Evolutionary conservation across 2,113 vertebrate genomes (phyloP).

Genomic region (Gasterosteus aculeatus): DNA sequence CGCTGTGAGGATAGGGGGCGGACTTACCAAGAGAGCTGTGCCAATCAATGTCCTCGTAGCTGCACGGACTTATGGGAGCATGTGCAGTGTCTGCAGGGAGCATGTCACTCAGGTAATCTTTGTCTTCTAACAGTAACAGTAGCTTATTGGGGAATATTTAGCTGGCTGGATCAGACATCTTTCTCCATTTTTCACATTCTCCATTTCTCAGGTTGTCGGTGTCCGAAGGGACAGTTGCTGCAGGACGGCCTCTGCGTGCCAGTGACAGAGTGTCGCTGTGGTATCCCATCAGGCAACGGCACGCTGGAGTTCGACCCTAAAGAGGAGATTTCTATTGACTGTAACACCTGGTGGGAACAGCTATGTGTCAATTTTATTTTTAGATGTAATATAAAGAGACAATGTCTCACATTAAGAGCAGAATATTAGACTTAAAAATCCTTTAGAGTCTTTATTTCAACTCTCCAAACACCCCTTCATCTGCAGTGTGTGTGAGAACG

Average conservation of each 20-base stretch:
- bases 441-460: not conserved
- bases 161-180: not conserved
- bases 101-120: slow-evolving; percentile 83
- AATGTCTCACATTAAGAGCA: not conserved
- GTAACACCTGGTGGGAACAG: slow-evolving; percentile 85
- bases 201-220: slow-evolving; percentile 84
- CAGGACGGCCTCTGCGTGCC: slow-evolving; percentile 85
- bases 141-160: not conserved
- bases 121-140: not conserved
- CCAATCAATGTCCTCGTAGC: slow-evolving; percentile 87
- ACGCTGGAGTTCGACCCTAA: slow-evolving; percentile 78
- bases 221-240: slow-evolving; percentile 82
- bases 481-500: slow-evolving; percentile 85
- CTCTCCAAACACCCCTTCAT: not conserved
- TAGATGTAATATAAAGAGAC: not conserved
- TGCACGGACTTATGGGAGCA: slow-evolving; percentile 89
- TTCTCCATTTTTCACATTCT: too few species aligned
- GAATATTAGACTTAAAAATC: not conserved
- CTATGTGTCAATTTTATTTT: not conserved
- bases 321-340: slow-evolving; percentile 73
- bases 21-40: slow-evolving; percentile 75
- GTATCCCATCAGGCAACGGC: slow-evolving; percentile 79
- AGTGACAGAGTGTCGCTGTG: slow-evolving; percentile 84
- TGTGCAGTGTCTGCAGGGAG: slow-evolving; percentile 88
- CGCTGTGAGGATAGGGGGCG: slow-evolving; percentile 84